These are phyloP conservation scores for Drosophila guanche DNA, from an alignment of 1,140 invertebrate genomes.

Conservation along the genomic window DNA sequence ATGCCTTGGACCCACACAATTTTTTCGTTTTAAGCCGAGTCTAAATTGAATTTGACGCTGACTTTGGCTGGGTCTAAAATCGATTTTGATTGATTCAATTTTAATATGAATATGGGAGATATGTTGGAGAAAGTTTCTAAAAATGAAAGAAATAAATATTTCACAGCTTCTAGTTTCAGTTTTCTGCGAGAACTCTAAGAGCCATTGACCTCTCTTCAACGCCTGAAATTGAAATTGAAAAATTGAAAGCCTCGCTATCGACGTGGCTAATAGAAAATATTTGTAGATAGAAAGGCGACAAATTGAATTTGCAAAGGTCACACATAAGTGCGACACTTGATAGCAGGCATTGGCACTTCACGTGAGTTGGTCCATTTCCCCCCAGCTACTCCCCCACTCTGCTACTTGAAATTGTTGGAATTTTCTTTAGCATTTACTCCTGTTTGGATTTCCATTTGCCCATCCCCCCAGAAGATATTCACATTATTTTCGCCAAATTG, in stretches of 20 bases:
- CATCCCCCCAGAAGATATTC: slow-evolving; percentile 13
- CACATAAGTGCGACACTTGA: slow-evolving; percentile 76
- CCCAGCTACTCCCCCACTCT: background rate
- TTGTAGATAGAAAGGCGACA: slow-evolving; percentile 80
- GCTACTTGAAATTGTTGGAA: slow-evolving; percentile 48
- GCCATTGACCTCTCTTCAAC: slow-evolving; percentile 19
- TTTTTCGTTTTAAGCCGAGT: slow-evolving; percentile 15
- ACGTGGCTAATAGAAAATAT: slow-evolving; percentile 71
- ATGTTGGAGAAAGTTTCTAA: too few species aligned
- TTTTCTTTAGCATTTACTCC: slow-evolving; percentile 34
- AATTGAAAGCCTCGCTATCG: background rate
- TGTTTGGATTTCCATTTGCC: slow-evolving; percentile 69
- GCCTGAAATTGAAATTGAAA: slow-evolving; percentile 33
- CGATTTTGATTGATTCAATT: slow-evolving; percentile 65
- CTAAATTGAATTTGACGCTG: slow-evolving; percentile 36
- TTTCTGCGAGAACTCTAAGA: slow-evolving; percentile 3
- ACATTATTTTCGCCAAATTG: slow-evolving; percentile 73
- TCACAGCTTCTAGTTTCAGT: background rate
- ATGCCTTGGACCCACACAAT: background rate
- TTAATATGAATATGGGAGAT: slow-evolving; percentile 1
- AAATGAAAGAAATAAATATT: too few species aligned
- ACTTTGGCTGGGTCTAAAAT: slow-evolving; percentile 42
- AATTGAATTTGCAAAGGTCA: slow-evolving; percentile 82
- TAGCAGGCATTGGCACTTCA: slow-evolving; percentile 72
- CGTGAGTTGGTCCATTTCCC: slow-evolving; percentile 4